A percentile compares a stretch with the other conserved stretches of the same genome.
Conservation (phyloP, 2,797 vertebrate genomes). For the Syngnathus acus region DNA sequence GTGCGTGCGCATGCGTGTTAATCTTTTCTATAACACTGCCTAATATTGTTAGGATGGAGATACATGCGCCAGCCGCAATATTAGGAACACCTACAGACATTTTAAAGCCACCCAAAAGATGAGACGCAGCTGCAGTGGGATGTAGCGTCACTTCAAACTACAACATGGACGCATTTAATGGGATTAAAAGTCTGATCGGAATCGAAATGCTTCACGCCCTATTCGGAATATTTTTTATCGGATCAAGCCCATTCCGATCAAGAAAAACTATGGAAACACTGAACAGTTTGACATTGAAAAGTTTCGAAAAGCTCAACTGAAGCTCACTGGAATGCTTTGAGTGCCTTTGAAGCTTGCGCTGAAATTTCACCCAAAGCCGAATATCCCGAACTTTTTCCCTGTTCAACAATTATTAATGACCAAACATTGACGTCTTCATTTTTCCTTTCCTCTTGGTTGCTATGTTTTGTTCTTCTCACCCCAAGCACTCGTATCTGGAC, state of each 20-base stretch:
- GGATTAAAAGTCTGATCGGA: too few species aligned
- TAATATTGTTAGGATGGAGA: neutral
- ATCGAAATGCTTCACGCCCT: too few species aligned
- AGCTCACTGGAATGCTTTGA: neutral
- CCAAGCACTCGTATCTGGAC: slow-evolving; percentile 99
- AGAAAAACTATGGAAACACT: neutral
- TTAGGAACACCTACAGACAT: neutral
- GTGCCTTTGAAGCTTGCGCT: neutral
- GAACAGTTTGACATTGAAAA: neutral
- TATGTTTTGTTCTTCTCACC: slow-evolving; percentile 36
- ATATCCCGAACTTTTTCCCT: neutral
- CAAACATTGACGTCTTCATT: slow-evolving; percentile 67
- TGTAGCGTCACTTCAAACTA: neutral
- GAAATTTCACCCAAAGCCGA: neutral
- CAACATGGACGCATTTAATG: neutral
- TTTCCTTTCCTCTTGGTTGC: slow-evolving; percentile 29
- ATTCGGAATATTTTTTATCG: too few species aligned
- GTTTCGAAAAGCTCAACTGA: neutral
- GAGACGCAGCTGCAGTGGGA: neutral
- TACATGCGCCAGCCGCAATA: neutral
- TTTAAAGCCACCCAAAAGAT: neutral
- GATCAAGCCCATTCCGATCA: too few species aligned
- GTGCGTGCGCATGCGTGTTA: slow-evolving; percentile 13
- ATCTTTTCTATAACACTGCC: neutral
- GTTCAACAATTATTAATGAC: slow-evolving; percentile 51